Base-by-base conservation (phyloP, 2,113 vertebrate species). In the Hemichromis elongatus region DNA sequence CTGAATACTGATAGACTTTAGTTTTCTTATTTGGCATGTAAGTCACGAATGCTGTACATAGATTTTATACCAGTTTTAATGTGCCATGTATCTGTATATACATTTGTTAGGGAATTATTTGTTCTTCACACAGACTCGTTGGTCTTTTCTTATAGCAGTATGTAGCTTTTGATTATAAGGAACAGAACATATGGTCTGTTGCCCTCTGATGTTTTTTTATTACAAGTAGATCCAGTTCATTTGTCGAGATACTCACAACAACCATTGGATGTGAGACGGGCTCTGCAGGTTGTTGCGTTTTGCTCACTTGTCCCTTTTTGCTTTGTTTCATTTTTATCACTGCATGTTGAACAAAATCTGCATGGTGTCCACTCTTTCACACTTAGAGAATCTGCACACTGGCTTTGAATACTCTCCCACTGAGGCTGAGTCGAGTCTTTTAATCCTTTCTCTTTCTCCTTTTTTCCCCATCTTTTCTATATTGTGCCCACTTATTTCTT, bases 341-440 rank as follows among this genome's bases (percentile, higher is more conserved):
- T n/a, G 16, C 70, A n/a, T 33, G 45, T 52, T 33, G 70, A 75
- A 13, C 70, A n/a, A 52, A 50, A 52, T 75, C 45, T 52, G 26
- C 70, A 52, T 52, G 70, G 16, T 9, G 70, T 52, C 45, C 70
- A 75, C 70, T 33, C 28, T 52, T 75, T 75, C 70, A 75, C 45
- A 52, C 45, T n/a, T 75, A 75, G 6, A 75, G 10, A 75, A n/a
- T 75, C 6, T 75, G 10, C 18, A 30, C 68, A 13, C 42, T 75
- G 42, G 45, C 18, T 52, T 52, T 52, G 45, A 75, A 52, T 30
- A 75, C 45, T 52, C 26, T 33, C 70, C 70, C 26, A 52, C 45
- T 75, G 70, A 33, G 70, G 6, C 11, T 13, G 18, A 52, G 52
- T 52, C 10, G 18, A 75, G 45, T 33, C 70, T 75, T 52, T 75